A percentile compares a stretch with the other conserved stretches of the same genome.
phyloP scores from a whole-genome alignment of 1,140 invertebrate genomes.

The Vollenhovia emeryi region DNA sequence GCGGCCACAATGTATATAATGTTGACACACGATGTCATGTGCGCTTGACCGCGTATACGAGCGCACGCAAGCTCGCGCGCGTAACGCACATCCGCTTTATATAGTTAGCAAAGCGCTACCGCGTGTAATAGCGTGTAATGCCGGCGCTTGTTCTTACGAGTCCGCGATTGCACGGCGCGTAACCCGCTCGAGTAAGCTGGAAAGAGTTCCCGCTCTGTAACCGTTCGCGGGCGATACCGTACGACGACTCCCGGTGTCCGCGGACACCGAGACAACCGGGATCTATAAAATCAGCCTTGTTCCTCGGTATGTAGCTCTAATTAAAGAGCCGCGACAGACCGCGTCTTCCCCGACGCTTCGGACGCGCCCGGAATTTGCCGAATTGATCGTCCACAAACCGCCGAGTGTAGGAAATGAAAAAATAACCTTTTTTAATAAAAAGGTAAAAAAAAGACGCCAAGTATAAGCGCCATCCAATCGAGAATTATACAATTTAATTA shows the following conservation, averaged over 20 bases:
- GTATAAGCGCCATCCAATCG: too few species aligned
- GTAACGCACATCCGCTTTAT: constrained; percentile 38
- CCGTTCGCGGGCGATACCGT: not conserved
- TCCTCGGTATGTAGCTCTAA: not conserved
- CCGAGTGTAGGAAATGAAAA: not conserved
- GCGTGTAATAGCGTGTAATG: constrained; percentile 57
- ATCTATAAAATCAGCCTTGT: not conserved
- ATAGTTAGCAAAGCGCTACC: constrained; percentile 38
- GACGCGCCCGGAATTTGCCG: not conserved
- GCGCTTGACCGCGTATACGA: constrained; percentile 24
- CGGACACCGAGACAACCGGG: not conserved
- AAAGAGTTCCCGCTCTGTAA: not conserved
- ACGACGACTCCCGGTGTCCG: not conserved
- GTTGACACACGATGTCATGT: not conserved
- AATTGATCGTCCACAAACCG: not conserved
- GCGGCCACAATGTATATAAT: not conserved
- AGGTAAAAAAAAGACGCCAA: too few species aligned
- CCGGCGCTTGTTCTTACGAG: constrained; percentile 51
- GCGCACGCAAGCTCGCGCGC: not conserved
- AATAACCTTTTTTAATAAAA: too few species aligned
- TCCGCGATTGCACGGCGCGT: constrained; percentile 32
- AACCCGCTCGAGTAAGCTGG: constrained; percentile 24
- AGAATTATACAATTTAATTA: too few species aligned
- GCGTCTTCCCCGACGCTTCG: not conserved
- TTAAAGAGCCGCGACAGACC: not conserved